phyloP scores from a whole-genome alignment of 1,140 invertebrate genomes.

The Ostrea denselamellosa region DNA sequence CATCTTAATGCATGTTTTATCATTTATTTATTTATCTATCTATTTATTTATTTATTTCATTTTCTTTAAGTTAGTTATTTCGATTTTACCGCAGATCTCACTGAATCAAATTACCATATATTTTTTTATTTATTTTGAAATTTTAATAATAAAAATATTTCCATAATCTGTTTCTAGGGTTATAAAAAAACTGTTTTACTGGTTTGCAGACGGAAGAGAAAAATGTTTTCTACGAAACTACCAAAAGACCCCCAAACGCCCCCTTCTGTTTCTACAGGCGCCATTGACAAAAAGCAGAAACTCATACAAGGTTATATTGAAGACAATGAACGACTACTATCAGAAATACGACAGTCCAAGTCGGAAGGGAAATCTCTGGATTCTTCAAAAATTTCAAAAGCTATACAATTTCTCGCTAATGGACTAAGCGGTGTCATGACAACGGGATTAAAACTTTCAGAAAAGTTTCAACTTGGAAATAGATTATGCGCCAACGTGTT shows the following conservation, averaged over 20 bases:
- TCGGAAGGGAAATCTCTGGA: background rate
- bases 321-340: background rate
- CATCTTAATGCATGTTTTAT: too few species aligned
- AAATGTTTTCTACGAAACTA: background rate
- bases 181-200: too few species aligned
- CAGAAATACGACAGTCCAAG: background rate
- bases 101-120: too few species aligned
- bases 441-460: background rate
- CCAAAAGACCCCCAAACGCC: background rate
- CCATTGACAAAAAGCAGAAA: background rate
- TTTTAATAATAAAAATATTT: too few species aligned
- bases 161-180: too few species aligned
- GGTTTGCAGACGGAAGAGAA: background rate
- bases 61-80: too few species aligned
- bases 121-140: too few species aligned
- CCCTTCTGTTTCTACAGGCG: background rate
- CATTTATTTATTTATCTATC: too few species aligned
- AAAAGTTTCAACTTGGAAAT: background rate
- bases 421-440: background rate
- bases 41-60: too few species aligned
- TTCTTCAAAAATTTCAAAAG: background rate
- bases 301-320: background rate
- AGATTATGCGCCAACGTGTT: background rate
- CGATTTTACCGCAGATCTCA: too few species aligned
- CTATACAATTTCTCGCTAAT: background rate